Base-by-base conservation (phyloP, 1,140 invertebrate genomes). In the Listronotus bonariensis region DNA sequence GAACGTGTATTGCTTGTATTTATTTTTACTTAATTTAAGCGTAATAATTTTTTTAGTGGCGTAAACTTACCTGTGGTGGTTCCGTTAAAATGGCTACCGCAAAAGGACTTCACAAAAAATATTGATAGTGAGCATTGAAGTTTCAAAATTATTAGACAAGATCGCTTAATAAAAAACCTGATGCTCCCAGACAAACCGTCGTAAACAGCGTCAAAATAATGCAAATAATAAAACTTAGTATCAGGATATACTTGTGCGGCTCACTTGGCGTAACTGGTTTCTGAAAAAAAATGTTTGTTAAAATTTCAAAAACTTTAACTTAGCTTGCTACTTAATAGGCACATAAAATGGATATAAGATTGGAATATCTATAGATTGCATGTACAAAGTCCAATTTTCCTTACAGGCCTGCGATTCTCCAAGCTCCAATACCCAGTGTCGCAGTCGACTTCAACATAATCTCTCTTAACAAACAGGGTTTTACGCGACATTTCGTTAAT, bases 121-220 rank as follows among this genome's bases (percentile, higher is more conserved):
- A 72, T 56, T 6, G 72, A 71, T 7, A 73, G 11, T 7, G 72
- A 72, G 42, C 70, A 73, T 59, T 72, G 72, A 17, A 73, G 38
- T 63, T 73, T 70, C 4, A 73, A 45, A 32, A 65, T 46, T 6
- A 62, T 58, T 5, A 69, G 31, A 46, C 63, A 68, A 0, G 72
- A 67, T n/a, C 58, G 60, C 45, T 52, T 68, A n/a, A 15, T 10
- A 73, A 31, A 45, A 67, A 52, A 59, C 67, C 69, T 10, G 68
- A 69, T 20, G 53, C 32, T 7, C 42, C 62, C 12, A 71, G 20
- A 43, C 68, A 70, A 36, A 66, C 42, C 3, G 65, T 71, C 1
- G 69, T 68, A 20, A 66, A 65, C 8, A 69, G 14, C 5, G 67
- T 64, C 11, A 70, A 36, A 3, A 71, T 36, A 14, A 69, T 69